Conservation (phyloP, 2,113 vertebrate genomes). For the Dicaeum eximium region DNA sequence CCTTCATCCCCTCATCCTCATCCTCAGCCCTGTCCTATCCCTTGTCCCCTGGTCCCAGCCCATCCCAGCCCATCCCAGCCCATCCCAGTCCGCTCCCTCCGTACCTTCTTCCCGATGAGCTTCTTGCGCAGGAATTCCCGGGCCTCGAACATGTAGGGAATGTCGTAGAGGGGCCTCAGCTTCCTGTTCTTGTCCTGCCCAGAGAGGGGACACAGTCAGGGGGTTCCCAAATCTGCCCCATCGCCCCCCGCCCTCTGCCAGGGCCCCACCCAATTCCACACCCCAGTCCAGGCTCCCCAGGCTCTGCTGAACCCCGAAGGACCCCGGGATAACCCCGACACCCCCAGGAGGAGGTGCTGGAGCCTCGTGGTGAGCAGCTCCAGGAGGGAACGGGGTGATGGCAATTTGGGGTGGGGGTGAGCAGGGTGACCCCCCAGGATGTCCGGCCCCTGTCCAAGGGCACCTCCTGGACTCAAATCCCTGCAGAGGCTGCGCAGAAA, state of each 20-base stretch:
- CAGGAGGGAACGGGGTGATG: fast-evolving
- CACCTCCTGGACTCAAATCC: background rate
- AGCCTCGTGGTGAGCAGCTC: fast-evolving
- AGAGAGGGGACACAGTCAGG: background rate
- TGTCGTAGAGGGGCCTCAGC: conserved; percentile 94
- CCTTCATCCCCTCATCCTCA: background rate
- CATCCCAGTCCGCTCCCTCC: fast-evolving
- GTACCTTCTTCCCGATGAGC: conserved; percentile 96
- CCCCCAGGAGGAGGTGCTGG: fast-evolving
- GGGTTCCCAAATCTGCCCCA: fast-evolving
- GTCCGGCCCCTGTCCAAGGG: background rate
- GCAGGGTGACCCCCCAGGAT: background rate
- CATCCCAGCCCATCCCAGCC: fast-evolving
- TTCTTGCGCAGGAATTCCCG: conserved; percentile 98
- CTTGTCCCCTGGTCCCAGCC: background rate
- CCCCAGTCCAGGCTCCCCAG: background rate
- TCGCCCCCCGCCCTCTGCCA: background rate
- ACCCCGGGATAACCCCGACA: fast-evolving
- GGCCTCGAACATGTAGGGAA: conserved; percentile 99
- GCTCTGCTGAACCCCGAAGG: fast-evolving
- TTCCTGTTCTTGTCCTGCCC: conserved; percentile 93
- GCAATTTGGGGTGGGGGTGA: background rate
- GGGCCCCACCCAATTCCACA: fast-evolving
- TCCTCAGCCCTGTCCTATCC: background rate
- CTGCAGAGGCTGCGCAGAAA: background rate